phyloP scores from a whole-genome alignment of 2,113 vertebrate genomes.

The Morone chrysops region DNA sequence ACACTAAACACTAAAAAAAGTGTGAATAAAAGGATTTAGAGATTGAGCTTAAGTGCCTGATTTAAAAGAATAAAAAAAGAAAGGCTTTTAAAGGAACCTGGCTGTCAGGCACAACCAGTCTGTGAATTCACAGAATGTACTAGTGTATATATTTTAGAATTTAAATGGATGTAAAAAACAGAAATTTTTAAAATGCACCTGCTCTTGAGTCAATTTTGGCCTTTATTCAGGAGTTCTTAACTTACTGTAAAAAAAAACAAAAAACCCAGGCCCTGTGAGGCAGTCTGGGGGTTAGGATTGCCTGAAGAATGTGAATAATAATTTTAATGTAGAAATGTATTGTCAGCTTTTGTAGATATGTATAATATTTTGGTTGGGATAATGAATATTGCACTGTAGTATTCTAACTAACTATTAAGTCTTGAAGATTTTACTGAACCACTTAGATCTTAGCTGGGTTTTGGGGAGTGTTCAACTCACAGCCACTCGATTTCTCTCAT shows the following conservation, averaged over 20 bases:
- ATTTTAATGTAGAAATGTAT: slow-evolving; percentile 23
- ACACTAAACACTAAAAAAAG: no score
- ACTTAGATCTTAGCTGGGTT: slow-evolving; percentile 4
- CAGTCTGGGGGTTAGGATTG: not conserved
- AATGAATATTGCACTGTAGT: slow-evolving; percentile 48
- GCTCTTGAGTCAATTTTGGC: not conserved
- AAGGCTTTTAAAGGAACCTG: slow-evolving; percentile 14
- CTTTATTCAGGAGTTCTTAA: slow-evolving; percentile 37
- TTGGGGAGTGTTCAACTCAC: not conserved
- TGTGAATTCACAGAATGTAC: slow-evolving; percentile 50
- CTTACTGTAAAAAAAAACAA: not conserved
- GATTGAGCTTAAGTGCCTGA: slow-evolving; percentile 37
- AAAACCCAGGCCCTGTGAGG: not conserved
- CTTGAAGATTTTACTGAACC: slow-evolving; percentile 22
- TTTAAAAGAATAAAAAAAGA: not conserved
- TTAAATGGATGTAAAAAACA: slow-evolving; percentile 62
- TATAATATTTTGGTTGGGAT: slow-evolving; percentile 41
- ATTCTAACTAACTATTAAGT: not conserved
- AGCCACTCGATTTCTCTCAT: slow-evolving; percentile 21
- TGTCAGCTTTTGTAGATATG: slow-evolving; percentile 52
- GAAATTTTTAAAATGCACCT: not conserved
- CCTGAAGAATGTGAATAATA: slow-evolving; percentile 57
- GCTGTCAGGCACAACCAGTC: slow-evolving; percentile 3
- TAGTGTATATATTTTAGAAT: slow-evolving; percentile 52
- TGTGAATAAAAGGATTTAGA: not conserved